Evolutionary conservation across 2,113 vertebrate species (phyloP), one percentile per base, ranked within the genome.

Genomic region (Egretta garzetta): DNA sequence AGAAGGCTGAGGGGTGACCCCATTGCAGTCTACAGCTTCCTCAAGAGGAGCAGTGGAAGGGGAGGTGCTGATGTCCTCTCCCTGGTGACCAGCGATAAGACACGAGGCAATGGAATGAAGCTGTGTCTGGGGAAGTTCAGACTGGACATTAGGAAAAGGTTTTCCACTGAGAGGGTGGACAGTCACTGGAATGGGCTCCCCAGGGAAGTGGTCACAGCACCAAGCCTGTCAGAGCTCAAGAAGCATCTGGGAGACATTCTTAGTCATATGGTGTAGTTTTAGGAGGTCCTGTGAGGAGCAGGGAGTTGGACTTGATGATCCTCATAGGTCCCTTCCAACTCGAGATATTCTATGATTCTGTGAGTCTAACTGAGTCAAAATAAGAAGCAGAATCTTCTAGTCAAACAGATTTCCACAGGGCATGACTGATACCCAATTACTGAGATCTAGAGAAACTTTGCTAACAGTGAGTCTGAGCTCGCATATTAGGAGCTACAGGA

Each of bases 61-160:
- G 56, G 33, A 59, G 8, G 56, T 59, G 33, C 21, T n/a, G 13
- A 59, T 59, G 21, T 35, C 58, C 22, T 59, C 58, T 24, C 33
- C 35, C 22, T 59, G 33, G 58, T 35, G 33, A n/a, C 58, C 58
- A n/a, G 33, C 2, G 4, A 12, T 0, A 63, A 26, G 49, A 39
- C 39, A 45, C 1, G 10, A 84, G 49, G 20, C 76, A 67, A 53
- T 28, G 10, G 45, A 76, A 52, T 19, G 7, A 76, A 72, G 9
- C 22, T 47, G 19, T 6, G 1, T 27, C 30, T 0, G 0, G 33
- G 58, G 22, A 59, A 35, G 33, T 24, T 59, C 14, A 35, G 8
- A 24, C 3, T 59, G 33, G 33, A 15, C 6, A n/a, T 35, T 35
- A 24, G 33, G 58, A 35, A 59, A 35, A 59, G 14, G 14, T 59